Conservation (phyloP, 37 sponge, comb jelly and placozoan genomes). For the Lycopodina hypogea region DNA sequence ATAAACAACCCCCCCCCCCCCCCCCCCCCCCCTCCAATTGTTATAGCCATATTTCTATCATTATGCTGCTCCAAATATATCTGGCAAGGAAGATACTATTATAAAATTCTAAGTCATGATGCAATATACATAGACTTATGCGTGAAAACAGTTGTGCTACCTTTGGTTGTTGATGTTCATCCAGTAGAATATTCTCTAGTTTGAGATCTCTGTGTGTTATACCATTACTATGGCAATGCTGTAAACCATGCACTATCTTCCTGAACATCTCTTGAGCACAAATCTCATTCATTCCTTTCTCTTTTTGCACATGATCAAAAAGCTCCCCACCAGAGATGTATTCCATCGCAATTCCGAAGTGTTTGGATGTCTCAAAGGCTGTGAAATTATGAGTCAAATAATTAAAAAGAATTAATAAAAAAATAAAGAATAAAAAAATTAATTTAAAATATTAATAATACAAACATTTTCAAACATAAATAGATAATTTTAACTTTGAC, state of each 20-base stretch:
- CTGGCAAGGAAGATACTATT: too few species aligned
- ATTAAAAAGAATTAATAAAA: too few species aligned
- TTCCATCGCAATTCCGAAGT: slow-evolving; percentile 42
- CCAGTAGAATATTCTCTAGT: slow-evolving; percentile 72
- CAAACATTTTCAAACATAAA: too few species aligned
- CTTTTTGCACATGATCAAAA: slow-evolving; percentile 36
- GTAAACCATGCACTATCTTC: slow-evolving; percentile 27
- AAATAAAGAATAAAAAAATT: background rate
- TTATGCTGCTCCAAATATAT: too few species aligned
- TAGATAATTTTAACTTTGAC: background rate
- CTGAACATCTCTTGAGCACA: slow-evolving; percentile 28
- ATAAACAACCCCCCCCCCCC: too few species aligned
- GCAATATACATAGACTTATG: too few species aligned
- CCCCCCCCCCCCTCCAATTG: too few species aligned
- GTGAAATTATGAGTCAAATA: background rate
- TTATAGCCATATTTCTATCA: too few species aligned
- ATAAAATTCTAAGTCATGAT: too few species aligned
- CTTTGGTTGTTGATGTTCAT: slow-evolving; percentile 41
- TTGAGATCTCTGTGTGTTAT: slow-evolving; percentile 71
- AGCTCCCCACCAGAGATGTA: slow-evolving; percentile 44
- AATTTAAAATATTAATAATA: too few species aligned
- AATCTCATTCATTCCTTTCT: slow-evolving; percentile 27
- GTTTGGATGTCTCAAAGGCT: slow-evolving; percentile 43
- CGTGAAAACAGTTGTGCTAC: slow-evolving; percentile 15
- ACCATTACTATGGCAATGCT: slow-evolving; percentile 49